Conservation (phyloP, 1,140 invertebrate species). For the Drosophila nannoptera region DNA sequence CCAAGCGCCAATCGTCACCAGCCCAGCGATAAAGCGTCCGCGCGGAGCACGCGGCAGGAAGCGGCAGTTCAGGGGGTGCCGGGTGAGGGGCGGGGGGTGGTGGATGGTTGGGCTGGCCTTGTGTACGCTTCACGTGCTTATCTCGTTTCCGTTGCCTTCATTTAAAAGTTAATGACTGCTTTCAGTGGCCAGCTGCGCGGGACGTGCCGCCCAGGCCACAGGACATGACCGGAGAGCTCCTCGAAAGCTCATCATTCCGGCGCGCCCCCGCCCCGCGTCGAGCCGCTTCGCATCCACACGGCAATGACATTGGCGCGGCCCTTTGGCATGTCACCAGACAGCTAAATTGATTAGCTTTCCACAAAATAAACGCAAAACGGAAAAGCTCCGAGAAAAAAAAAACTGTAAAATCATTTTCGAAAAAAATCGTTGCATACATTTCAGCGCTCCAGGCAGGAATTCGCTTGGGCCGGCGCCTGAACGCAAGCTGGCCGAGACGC, state of each 20-base stretch:
- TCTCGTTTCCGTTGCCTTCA: conserved; percentile 74
- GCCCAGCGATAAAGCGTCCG: not conserved
- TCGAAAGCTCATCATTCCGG: not conserved
- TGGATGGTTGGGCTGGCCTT: not conserved
- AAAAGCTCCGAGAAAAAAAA: not conserved
- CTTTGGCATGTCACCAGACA: conserved; percentile 61
- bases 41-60: too few species aligned
- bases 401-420: conserved; percentile 5
- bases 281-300: not conserved
- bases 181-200: conserved; percentile 56
- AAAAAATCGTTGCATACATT: conserved; percentile 71
- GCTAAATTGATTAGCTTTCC: conserved; percentile 73
- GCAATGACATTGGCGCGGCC: conserved; percentile 36
- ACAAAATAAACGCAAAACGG: conserved; percentile 13
- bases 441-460: conserved; percentile 20
- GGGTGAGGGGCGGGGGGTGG: not conserved
- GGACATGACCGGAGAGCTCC: conserved; percentile 12
- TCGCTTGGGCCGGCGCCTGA: not conserved
- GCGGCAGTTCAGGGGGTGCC: not conserved
- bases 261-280: not conserved
- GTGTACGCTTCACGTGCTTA: conserved; percentile 69
- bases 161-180: conserved; percentile 78
- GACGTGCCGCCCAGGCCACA: conserved; percentile 15
- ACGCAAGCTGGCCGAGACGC: too few species aligned
- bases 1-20: conserved; percentile 38